Base-by-base conservation (phyloP, 2,113 vertebrate genomes). In the Carlito syrichta region DNA sequence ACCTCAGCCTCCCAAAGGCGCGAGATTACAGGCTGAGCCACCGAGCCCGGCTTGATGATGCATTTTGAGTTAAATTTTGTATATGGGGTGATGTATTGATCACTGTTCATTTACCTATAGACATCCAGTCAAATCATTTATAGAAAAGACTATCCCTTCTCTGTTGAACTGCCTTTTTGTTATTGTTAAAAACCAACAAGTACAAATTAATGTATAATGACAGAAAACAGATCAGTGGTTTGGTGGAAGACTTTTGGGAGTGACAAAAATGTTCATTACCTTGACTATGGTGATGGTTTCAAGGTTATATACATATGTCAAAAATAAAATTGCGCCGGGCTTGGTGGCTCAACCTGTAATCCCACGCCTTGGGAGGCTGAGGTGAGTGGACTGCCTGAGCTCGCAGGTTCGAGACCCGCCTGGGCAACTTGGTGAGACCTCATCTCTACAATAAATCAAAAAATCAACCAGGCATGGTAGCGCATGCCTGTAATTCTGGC, bases 11-110 rank as follows among this genome's bases (percentile, higher is more conserved):
- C 58, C 23, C 58, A 60, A 60, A 60, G 23, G 22, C 25, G 22
- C 25, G 58, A 9, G 19, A 60, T 60, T 60, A 60, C 20, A 60
- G 58, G 10, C 25, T 60, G 58, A 60, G 58, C 58, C 58, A 27
- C 58, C 25, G 58, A 25, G 58, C 58, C 23, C 23, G 25, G 23
- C 58, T 38, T 90, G n/a, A 94, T 60, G 6, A 79, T n/a, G 27
- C 17, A 77, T 86, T 97, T 58, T 95, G 25, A 86, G 32, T 63
- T 91, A 77, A 82, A 78, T 54, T 92, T 78, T 89, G 25, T 35
- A 82, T 38, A 62, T 62, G 7, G 16, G 25, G 0, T 38, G 56
- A 89, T 43, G 40, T 48, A 90, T 0, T 11, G 38, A 87, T 88
- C 43, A 69, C 85, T 62, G 45, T 25, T 71, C 20, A 8, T 92